Base-by-base conservation (phyloP, 2,888 invertebrate species). In the Melanargia galathea region DNA sequence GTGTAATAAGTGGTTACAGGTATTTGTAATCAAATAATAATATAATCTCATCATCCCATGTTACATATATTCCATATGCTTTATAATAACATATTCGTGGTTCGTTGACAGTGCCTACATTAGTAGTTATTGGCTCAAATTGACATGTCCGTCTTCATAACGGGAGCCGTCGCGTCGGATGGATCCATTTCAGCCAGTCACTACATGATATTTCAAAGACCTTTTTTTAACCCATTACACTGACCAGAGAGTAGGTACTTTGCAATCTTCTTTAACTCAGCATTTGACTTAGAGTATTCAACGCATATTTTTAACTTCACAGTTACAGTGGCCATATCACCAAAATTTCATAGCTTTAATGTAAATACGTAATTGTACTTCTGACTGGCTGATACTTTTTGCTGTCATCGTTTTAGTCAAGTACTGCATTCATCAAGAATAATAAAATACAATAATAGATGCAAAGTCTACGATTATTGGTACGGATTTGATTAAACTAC, bases 71-170 rank as follows among this genome's bases (percentile, higher is more conserved):
- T 5, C 4, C 22, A 5, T 4, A 5, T 16, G n/a, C n/a, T n/a
- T 6, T 2, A 49, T 22, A 11, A 13, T 40, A 13, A 24, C 13
- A 30, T 18, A 56, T 57, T 46, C n/a, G 8, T 11, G 33, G 57
- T 57, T 33, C 57, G 46, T 46, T 45, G 51, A 63, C 48, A 60
- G 26, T 60, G 68, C 24, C 57, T 20, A 59, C 40, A 62, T 56
- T 71, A 65, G 67, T 66, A 66, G 73, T 88, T 86, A 89, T 89
- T 90, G 86, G 80, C 75, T 80, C 75, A 80, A 89, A 89, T 90
- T 88, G 89, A 84, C 73, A 83, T 86, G 89, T 88, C 90, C 84
- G 82, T 89, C 86, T 85, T 86, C 83, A 83, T 87, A 83, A 86
- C 84, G 86, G 86, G 81, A 78, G 61, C 38, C 59, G 38, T 51